Evolutionary conservation across 2,797 vertebrate genomes (phyloP).

Genomic region (Falco biarmicus): DNA sequence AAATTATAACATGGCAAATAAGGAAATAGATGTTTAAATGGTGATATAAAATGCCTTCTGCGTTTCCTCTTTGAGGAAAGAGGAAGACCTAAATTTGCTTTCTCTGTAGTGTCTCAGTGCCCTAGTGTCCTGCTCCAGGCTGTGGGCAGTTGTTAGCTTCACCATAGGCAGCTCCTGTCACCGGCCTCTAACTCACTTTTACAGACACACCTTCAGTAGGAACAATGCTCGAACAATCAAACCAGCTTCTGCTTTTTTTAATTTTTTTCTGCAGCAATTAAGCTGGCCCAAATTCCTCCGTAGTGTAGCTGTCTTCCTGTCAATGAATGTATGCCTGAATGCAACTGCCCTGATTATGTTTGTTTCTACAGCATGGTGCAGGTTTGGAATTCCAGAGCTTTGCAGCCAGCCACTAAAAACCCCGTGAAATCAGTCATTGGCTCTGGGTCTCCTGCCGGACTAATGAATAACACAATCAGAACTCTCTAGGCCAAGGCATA

Average conservation of each 20-base stretch:
- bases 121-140: neutral
- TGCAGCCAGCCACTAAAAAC: neutral
- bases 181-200: neutral
- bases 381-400: constrained; percentile 9
- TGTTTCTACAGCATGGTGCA: neutral
- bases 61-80: neutral
- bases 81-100: neutral
- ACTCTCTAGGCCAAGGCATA: neutral
- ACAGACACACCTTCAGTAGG: neutral
- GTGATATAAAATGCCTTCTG: neutral
- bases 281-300: neutral
- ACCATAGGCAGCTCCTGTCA: neutral
- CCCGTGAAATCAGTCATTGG: neutral
- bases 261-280: neutral
- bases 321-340: neutral
- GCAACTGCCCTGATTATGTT: neutral
- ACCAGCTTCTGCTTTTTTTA: neutral
- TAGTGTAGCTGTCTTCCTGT: neutral
- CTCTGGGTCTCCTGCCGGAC: neutral
- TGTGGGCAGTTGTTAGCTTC: neutral
- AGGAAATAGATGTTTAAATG: neutral
- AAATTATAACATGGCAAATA: neutral
- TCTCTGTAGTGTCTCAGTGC: neutral
- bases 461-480: constrained; percentile 31
- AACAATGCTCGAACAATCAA: neutral